phyloP scores from a whole-genome alignment of 2,888 invertebrate species.

The Autographa pulchrina region DNA sequence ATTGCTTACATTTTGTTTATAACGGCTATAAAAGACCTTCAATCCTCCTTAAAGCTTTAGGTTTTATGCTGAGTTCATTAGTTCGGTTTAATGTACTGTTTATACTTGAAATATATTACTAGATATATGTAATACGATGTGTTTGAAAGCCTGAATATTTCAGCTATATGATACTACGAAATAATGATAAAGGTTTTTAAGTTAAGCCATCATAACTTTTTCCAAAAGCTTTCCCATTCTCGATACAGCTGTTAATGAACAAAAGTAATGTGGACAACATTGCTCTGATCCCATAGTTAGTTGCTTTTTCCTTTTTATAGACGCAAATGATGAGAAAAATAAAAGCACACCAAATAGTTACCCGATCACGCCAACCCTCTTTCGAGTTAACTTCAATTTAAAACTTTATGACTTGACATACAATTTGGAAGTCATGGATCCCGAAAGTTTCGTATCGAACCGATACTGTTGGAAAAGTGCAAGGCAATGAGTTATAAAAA shows the following conservation, averaged over 20 bases:
- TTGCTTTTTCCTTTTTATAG: no score
- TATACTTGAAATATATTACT: conserved; percentile 15
- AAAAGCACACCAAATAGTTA: not conserved
- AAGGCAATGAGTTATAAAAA: conserved; percentile 25
- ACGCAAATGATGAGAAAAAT: not conserved
- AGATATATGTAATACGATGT: not conserved
- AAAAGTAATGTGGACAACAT: no score
- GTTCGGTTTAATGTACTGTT: conserved; percentile 41
- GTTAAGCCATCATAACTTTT: no score
- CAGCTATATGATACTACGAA: no score
- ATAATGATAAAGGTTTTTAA: no score
- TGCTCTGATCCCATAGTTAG: no score
- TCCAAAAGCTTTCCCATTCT: no score
- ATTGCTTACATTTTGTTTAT: conserved; percentile 61
- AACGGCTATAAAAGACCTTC: conserved; percentile 57
- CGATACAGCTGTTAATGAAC: no score
- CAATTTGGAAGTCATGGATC: conserved; percentile 37
- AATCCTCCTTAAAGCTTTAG: conserved; percentile 36
- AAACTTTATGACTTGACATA: conserved; percentile 41
- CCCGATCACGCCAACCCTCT: conserved; percentile 14
- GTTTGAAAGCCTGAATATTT: no score
- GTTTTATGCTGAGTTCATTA: conserved; percentile 47
- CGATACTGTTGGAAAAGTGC: conserved; percentile 33
- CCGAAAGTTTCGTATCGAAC: conserved; percentile 30
- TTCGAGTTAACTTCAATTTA: conserved; percentile 38